These are phyloP conservation scores for Cybosia mesomella DNA, from an alignment of 2,888 invertebrate genomes.

Conservation along the genomic window DNA sequence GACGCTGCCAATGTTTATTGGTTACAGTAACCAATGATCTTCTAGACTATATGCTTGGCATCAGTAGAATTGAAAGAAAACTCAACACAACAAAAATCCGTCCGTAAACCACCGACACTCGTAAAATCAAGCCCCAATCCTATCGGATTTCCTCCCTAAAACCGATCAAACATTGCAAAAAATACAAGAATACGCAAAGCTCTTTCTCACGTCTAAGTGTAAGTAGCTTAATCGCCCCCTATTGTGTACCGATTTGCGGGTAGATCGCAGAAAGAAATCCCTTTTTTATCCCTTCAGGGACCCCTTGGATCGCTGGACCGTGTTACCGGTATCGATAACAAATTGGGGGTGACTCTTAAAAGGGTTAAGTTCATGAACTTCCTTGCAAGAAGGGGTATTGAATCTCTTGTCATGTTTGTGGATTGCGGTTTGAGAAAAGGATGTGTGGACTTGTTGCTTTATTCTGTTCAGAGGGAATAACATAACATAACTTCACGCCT, in stretches of 20 bases:
- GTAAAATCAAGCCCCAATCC: slow-evolving; percentile 20
- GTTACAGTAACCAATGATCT: too few relatives aligned
- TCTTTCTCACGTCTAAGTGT: slow-evolving; percentile 71
- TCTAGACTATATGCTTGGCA: neutral
- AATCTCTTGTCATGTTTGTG: slow-evolving; percentile 51
- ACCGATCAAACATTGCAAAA: slow-evolving; percentile 52
- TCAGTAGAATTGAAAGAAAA: neutral
- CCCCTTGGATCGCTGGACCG: slow-evolving; percentile 68
- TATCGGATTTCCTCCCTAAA: slow-evolving; percentile 39
- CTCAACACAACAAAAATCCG: slow-evolving; percentile 7
- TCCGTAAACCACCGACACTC: slow-evolving; percentile 15
- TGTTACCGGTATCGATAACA: slow-evolving; percentile 82
- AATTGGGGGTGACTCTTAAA: slow-evolving; percentile 77
- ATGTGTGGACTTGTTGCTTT: slow-evolving; percentile 38
- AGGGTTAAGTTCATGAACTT: slow-evolving; percentile 72
- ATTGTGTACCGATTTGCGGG: slow-evolving; percentile 77
- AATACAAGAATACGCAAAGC: slow-evolving; percentile 51
- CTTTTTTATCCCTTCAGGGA: slow-evolving; percentile 80
- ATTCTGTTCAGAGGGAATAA: neutral
- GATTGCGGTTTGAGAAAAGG: slow-evolving; percentile 25
- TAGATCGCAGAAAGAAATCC: slow-evolving; percentile 78
- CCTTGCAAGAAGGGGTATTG: slow-evolving; percentile 69
- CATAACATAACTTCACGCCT: too few relatives aligned
- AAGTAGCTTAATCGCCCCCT: slow-evolving; percentile 73
- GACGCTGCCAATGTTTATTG: too few relatives aligned